A percentile compares a stretch with the other conserved stretches of the same genome.
phyloP scores from a whole-genome alignment of 2,113 vertebrate species.

The Alethe diademata region DNA sequence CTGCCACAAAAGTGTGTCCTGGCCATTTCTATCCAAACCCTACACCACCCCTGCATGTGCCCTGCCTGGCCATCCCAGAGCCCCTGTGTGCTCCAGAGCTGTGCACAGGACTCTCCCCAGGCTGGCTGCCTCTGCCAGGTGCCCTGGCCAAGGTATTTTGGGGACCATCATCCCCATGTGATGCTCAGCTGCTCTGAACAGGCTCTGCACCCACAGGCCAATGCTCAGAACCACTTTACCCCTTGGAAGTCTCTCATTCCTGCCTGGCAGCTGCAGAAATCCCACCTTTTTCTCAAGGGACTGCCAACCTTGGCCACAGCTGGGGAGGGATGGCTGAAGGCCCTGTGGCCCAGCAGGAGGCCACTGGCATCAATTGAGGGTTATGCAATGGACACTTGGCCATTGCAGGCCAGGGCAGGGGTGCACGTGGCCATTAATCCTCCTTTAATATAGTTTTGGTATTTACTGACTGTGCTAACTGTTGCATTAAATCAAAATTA shows the following conservation, averaged over 20 bases:
- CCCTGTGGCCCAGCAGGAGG: not conserved
- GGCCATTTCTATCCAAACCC: not conserved
- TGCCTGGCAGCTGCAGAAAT: not conserved
- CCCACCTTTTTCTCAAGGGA: not conserved
- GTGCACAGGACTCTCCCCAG: not conserved
- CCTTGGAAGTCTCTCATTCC: not conserved
- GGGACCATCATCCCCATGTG: accelerated
- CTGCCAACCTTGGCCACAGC: accelerated
- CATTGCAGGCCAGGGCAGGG: not conserved
- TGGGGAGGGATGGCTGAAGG: not conserved
- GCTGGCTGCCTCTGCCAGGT: not conserved
- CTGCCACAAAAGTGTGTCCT: accelerated
- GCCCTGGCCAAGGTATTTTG: not conserved
- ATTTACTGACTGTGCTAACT: not conserved
- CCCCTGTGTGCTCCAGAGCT: not conserved
- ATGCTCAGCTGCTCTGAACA: not conserved
- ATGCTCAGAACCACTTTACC: not conserved
- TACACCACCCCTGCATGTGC: not conserved
- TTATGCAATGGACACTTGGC: not conserved
- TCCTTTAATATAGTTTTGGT: not conserved
- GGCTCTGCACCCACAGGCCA: accelerated
- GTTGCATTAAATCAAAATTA: not conserved
- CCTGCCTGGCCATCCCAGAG: not conserved
- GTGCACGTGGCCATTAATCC: not conserved
- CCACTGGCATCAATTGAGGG: not conserved